phyloP scores from a whole-genome alignment of 2,888 invertebrate genomes.

The Zygothrica quintamaculata region DNA sequence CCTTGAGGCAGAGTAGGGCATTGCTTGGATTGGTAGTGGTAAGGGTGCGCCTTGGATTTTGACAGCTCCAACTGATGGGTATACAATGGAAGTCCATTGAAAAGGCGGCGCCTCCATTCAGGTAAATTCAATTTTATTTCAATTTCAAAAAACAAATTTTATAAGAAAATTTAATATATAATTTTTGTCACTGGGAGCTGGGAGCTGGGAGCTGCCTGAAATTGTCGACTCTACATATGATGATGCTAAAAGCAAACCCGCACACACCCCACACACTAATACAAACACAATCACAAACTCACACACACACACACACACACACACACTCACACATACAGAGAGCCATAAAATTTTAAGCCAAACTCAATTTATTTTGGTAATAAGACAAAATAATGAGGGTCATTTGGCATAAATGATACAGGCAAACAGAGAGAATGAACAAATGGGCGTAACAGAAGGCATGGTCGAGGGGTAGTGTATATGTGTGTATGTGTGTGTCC shows the following conservation, averaged over 20 bases:
- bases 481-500: constrained; percentile 38
- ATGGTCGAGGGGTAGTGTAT: constrained; percentile 8
- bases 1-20: no score
- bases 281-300: not conserved
- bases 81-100: constrained; percentile 45
- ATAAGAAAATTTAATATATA: constrained; percentile 63
- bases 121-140: constrained; percentile 75
- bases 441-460: no score
- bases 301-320: not conserved
- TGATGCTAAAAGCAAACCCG: not conserved
- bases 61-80: constrained; percentile 61
- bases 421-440: constrained; percentile 8
- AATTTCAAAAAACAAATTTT: constrained; percentile 62
- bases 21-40: no score
- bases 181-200: constrained; percentile 25
- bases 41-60: constrained; percentile 33
- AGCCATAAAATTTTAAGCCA: constrained; percentile 59
- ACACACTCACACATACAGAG: not conserved
- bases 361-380: constrained; percentile 80
- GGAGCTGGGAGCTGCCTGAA: not conserved
- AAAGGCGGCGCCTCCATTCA: constrained; percentile 32
- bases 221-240: constrained; percentile 39
- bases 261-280: not conserved
- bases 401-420: constrained; percentile 77
- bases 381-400: constrained; percentile 78